Evolutionary conservation across 2,113 vertebrate species (phyloP).

Genomic region (Vulpes vulpes): DNA sequence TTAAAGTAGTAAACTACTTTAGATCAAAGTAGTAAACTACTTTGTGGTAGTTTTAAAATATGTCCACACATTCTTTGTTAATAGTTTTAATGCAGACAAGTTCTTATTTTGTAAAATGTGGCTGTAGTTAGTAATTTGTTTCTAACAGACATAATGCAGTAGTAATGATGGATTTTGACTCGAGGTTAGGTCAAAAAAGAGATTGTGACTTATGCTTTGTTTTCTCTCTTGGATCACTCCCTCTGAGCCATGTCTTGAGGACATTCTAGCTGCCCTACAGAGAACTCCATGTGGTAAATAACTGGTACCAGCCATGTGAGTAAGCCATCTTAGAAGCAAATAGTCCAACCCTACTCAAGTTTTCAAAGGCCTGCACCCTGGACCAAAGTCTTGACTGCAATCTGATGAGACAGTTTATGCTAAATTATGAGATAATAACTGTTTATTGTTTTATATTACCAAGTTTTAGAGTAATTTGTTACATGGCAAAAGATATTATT

Average conservation of each 20-base stretch:
- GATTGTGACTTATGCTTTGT: background rate
- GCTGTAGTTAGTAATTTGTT: background rate
- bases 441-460: background rate
- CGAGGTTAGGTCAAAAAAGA: background rate
- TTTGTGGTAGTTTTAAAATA: background rate
- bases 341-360: background rate
- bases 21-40: background rate
- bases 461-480: background rate
- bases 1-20: no score
- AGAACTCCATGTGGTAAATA: background rate
- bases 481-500: background rate
- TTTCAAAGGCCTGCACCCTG: background rate
- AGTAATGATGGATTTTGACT: slow-evolving; percentile 19
- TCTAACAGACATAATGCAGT: background rate
- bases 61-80: background rate
- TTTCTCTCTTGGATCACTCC: background rate
- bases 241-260: background rate
- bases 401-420: background rate
- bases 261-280: background rate
- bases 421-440: background rate
- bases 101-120: background rate
- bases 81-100: background rate
- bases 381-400: background rate
- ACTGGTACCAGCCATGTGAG: background rate
- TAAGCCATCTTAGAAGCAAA: background rate